These are phyloP conservation scores for Gari tellinella DNA, from an alignment of 2,888 invertebrate genomes.

Conservation along the genomic window DNA sequence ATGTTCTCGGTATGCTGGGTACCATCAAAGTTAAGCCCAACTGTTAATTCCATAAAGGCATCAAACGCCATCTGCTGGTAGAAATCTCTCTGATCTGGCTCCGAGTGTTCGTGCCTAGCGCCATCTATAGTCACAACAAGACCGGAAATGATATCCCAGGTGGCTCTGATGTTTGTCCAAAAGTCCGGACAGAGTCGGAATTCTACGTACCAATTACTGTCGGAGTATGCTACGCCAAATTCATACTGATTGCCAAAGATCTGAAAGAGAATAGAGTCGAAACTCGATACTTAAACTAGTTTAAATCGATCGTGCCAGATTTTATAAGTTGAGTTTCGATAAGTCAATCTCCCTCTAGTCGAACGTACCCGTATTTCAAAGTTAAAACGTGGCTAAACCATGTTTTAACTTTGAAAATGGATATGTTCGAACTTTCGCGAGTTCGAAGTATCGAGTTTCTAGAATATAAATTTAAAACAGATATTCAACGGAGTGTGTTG, in stretches of 20 bases:
- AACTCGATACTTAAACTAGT: too few relatives aligned
- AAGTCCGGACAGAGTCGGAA: slow-evolving; percentile 64
- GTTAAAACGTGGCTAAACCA: too few relatives aligned
- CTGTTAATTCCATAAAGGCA: slow-evolving; percentile 51
- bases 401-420: too few relatives aligned
- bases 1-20: slow-evolving; percentile 45
- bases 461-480: too few relatives aligned
- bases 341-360: too few relatives aligned
- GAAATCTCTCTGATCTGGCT: slow-evolving; percentile 21
- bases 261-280: slow-evolving; percentile 48
- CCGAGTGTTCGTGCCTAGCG: slow-evolving; percentile 26
- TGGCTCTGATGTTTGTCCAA: slow-evolving; percentile 67
- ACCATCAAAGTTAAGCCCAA: slow-evolving; percentile 62
- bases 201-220: slow-evolving; percentile 66
- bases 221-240: slow-evolving; percentile 70
- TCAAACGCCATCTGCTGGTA: slow-evolving; percentile 50
- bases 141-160: slow-evolving; percentile 63
- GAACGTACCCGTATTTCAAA: too few relatives aligned
- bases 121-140: slow-evolving; percentile 75
- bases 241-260: slow-evolving; percentile 78
- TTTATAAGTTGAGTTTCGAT: too few relatives aligned
- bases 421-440: too few relatives aligned
- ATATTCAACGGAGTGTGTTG: too few relatives aligned
- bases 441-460: too few relatives aligned
- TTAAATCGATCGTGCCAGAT: too few relatives aligned